Evolutionary conservation across 2,113 vertebrate species (phyloP).

Genomic region (Oxyruncus cristatus): DNA sequence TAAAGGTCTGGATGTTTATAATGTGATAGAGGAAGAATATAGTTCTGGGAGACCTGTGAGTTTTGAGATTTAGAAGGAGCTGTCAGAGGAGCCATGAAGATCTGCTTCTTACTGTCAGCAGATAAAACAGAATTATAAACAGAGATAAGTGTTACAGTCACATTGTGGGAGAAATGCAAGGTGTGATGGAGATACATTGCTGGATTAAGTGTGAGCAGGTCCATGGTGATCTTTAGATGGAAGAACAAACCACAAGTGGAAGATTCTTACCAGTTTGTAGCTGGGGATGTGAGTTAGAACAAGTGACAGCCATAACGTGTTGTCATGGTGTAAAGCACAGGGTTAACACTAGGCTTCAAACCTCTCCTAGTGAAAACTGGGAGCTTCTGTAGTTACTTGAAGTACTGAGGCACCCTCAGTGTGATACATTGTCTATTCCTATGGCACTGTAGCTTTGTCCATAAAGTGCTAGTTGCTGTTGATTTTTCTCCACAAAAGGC

Average conservation of each 20-base stretch:
- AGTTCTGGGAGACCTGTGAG: neutral
- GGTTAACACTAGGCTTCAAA: neutral
- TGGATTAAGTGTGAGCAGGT: neutral
- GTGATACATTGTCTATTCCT: accelerated
- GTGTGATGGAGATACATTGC: neutral
- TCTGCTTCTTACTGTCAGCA: neutral
- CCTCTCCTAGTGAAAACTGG: neutral
- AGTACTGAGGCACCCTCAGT: neutral
- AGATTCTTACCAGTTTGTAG: accelerated
- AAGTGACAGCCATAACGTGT: accelerated
- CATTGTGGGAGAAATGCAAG: neutral
- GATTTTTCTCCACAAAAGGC: neutral
- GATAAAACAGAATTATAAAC: neutral
- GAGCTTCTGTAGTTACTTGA: neutral
- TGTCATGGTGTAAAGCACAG: neutral
- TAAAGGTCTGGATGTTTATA: neutral
- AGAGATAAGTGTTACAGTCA: no score
- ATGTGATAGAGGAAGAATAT: neutral
- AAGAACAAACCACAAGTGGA: neutral
- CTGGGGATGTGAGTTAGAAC: neutral
- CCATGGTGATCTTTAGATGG: neutral
- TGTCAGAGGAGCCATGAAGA: neutral
- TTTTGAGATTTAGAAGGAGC: neutral
- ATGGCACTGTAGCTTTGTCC: neutral
- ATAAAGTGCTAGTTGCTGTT: neutral